Conservation (phyloP, 1,140 invertebrate species). For the Cyphomyrmex costatus region DNA sequence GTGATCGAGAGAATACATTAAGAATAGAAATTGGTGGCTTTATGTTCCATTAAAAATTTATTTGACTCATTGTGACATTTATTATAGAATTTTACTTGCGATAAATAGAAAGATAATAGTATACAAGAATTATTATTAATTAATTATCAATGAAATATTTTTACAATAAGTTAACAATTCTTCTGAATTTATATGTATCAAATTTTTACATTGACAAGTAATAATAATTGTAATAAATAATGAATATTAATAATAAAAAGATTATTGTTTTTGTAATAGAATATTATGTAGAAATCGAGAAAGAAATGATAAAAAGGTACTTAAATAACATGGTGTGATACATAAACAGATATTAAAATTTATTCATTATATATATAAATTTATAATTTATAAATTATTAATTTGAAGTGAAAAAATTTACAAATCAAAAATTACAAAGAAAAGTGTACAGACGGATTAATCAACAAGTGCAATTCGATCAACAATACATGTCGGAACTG, state of each 20-base stretch:
- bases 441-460: neutral
- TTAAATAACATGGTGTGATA: neutral
- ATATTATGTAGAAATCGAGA: neutral
- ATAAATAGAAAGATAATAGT: neutral
- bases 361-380: conserved; percentile 2
- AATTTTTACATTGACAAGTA: neutral
- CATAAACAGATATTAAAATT: neutral
- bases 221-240: neutral
- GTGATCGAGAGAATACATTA: conserved; percentile 18
- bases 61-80: neutral
- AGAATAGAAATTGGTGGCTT: conserved; percentile 23
- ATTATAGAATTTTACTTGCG: neutral
- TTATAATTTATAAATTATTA: neutral
- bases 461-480: neutral
- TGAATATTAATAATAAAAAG: neutral
- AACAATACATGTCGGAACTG: neutral
- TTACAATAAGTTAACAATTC: neutral
- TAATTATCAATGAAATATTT: neutral
- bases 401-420: neutral
- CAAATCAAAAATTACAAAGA: neutral
- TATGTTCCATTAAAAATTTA: neutral
- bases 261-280: neutral
- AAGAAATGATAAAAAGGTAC: neutral
- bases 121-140: neutral
- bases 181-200: neutral